phyloP scores from a whole-genome alignment of 2,888 invertebrate species.

The Busseola fusca region DNA sequence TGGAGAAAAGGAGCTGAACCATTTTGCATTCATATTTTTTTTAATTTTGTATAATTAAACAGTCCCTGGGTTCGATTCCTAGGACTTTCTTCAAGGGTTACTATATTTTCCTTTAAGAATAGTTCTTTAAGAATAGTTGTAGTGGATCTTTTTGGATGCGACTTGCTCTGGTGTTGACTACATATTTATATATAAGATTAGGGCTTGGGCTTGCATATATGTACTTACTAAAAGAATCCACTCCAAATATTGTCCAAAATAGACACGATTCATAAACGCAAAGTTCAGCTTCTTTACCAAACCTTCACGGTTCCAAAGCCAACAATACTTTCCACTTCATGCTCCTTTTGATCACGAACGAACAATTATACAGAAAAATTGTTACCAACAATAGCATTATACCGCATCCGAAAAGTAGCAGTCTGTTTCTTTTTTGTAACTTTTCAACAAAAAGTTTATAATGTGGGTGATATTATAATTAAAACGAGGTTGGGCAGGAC shows the following conservation, averaged over 20 bases:
- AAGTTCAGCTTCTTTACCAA: conserved; percentile 54
- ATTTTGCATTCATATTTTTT: neutral
- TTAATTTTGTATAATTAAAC: neutral
- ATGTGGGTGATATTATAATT: conserved; percentile 89
- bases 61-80: neutral
- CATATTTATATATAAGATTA: neutral
- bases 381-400: conserved; percentile 65
- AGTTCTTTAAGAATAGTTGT: too few relatives aligned
- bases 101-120: neutral
- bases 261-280: conserved; percentile 14
- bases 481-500: conserved; percentile 81
- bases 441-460: conserved; percentile 80
- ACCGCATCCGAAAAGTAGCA: conserved; percentile 76
- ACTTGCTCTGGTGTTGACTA: neutral
- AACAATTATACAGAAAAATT: conserved; percentile 65
- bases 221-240: neutral
- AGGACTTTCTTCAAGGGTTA: neutral
- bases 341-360: conserved; percentile 59
- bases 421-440: conserved; percentile 62
- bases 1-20: conserved; percentile 21
- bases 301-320: conserved; percentile 54
- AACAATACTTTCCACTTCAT: conserved; percentile 60
- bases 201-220: neutral
- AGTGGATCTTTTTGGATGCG: neutral
- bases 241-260: conserved; percentile 7